Percentiles rank a stretch among this genome's conserved stretches.
Evolutionary conservation across 2,113 vertebrate genomes (phyloP).

Genomic region (Rhineura floridana): DNA sequence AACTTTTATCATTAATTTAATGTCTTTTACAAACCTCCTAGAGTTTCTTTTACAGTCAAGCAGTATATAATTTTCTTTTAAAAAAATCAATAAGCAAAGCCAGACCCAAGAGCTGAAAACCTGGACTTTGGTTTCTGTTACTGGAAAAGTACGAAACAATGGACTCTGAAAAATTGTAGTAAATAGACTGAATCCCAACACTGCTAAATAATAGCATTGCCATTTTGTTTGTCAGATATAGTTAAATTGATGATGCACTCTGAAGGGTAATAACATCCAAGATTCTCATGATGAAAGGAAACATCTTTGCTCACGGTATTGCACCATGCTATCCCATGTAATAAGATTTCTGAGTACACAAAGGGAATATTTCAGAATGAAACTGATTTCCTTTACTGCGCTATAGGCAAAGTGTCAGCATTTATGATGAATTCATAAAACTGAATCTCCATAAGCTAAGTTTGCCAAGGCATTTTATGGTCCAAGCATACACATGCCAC

Average conservation of each 20-base stretch:
- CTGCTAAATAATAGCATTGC: not conserved
- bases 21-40: too few species aligned
- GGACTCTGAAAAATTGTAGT: constrained; percentile 8
- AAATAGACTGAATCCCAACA: constrained; percentile 9
- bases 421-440: constrained; percentile 15
- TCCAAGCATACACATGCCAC: not conserved
- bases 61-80: too few species aligned
- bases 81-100: not conserved
- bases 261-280: not conserved
- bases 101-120: not conserved
- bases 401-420: not conserved
- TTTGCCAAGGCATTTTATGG: not conserved
- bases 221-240: constrained; percentile 26
- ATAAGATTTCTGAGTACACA: not conserved
- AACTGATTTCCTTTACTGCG: not conserved
- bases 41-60: too few species aligned
- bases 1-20: too few species aligned
- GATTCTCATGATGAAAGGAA: constrained; percentile 1
- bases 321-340: not conserved
- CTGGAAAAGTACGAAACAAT: not conserved
- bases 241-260: constrained; percentile 19
- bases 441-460: not conserved
- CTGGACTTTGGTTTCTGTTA: constrained; percentile 28
- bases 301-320: constrained; percentile 4
- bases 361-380: not conserved